phyloP scores from a whole-genome alignment of 2,888 invertebrate species.

The Pogonocherus hispidulus region DNA sequence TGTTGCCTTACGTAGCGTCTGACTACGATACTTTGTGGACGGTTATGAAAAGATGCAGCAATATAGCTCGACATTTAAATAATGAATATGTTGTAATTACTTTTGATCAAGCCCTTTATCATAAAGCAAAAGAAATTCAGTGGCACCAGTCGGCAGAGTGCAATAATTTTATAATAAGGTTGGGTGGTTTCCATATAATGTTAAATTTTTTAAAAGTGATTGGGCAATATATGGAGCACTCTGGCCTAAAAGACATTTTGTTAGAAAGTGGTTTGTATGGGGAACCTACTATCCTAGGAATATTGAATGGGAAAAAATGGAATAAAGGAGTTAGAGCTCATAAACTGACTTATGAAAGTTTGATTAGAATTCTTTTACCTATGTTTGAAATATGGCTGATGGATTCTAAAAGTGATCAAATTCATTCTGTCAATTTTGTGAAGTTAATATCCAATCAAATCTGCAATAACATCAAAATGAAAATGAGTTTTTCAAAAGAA shows the following conservation, averaged over 20 bases:
- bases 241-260: slow-evolving; percentile 41
- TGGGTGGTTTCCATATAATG: slow-evolving; percentile 44
- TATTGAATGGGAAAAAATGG: slow-evolving; percentile 37
- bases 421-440: slow-evolving; percentile 30
- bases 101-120: slow-evolving; percentile 47
- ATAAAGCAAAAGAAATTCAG: slow-evolving; percentile 44
- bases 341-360: slow-evolving; percentile 44
- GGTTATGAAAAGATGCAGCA: slow-evolving; percentile 26
- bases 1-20: slow-evolving; percentile 36
- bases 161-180: slow-evolving; percentile 30
- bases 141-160: slow-evolving; percentile 27
- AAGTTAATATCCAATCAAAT: too few species aligned
- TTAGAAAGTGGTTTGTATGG: slow-evolving; percentile 41
- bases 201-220: slow-evolving; percentile 45
- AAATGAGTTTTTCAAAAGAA: too few species aligned
- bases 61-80: slow-evolving; percentile 32
- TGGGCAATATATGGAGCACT: slow-evolving; percentile 40
- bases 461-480: too few species aligned
- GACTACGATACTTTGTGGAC: slow-evolving; percentile 44
- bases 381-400: slow-evolving; percentile 35
- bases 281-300: slow-evolving; percentile 29
- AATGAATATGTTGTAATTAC: slow-evolving; percentile 28
- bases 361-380: slow-evolving; percentile 35
- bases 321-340: slow-evolving; percentile 42
- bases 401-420: slow-evolving; percentile 28